Evolutionary conservation across 2,888 invertebrate species (phyloP).

Genomic region (Drosophila hamatofila): DNA sequence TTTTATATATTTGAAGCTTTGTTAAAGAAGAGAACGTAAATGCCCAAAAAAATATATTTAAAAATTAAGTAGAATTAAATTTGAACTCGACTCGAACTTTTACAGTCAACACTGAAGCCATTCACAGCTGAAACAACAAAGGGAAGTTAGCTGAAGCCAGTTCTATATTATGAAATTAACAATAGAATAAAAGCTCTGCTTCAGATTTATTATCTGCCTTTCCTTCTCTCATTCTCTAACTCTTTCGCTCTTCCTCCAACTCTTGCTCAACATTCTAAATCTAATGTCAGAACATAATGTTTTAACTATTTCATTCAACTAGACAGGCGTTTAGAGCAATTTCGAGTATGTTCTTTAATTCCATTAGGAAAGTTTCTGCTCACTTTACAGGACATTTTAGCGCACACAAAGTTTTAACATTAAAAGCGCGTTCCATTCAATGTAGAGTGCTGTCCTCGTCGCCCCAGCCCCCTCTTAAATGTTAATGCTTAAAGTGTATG

Average conservation of each 20-base stretch:
- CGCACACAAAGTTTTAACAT: slow-evolving; percentile 44
- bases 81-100: background rate
- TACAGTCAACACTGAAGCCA: background rate
- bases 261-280: background rate
- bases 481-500: slow-evolving; percentile 54
- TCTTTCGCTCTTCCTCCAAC: background rate
- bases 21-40: background rate
- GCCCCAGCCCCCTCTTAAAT: background rate
- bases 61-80: background rate
- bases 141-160: background rate
- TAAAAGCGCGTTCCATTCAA: slow-evolving; percentile 21
- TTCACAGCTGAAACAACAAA: background rate
- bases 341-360: slow-evolving; percentile 48
- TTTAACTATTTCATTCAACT: slow-evolving; percentile 28
- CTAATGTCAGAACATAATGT: background rate
- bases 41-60: background rate
- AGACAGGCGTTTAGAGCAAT: slow-evolving; percentile 27
- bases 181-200: background rate
- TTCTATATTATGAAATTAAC: background rate
- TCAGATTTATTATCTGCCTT: background rate
- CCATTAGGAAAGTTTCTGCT: slow-evolving; percentile 42
- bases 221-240: background rate
- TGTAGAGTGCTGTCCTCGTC: background rate
- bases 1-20: background rate
- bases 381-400: slow-evolving; percentile 37